Base-by-base conservation (phyloP, 2,113 vertebrate species). In the Oryzias celebensis region DNA sequence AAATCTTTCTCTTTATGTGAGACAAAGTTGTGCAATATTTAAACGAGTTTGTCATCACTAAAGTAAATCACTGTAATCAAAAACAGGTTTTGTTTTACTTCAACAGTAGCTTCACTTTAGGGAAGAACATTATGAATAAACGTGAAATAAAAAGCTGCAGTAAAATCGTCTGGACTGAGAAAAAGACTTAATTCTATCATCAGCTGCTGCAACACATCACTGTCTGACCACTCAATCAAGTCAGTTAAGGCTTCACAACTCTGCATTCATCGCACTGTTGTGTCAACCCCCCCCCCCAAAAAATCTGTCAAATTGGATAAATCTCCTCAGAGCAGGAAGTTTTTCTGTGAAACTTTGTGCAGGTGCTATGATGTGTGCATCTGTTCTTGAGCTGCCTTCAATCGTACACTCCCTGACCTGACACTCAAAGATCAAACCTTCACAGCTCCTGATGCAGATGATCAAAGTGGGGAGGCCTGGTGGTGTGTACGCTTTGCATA, bases 371-470 rank as follows among this genome's bases (percentile, higher is more conserved):
- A 54, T 54, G 28, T 54, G 52, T 54, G n/a, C 31, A 54, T 54
- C 41, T 54, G 8, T 41, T 41, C 28, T 31, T 41, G 28, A 54
- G 52, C 8, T 5, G 28, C 10, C 52, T n/a, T 54, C 52, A 14
- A 41, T 41, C 52, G 14, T 20, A 20, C 18, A 36, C 17, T 54
- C 31, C 28, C 13, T 41, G 17, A 54, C 31, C 28, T 54, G 52
- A 48, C 46, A 54, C 31, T 18, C 17, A n/a, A n/a, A 18, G 52
- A 54, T 53, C 51, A 53, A 54, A 54, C 31, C 52, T 54, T 54
- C 18, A 31, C 17, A 54, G 20, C 52, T 31, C 52, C 52, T 41
- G 28, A 54, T 54, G 18, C 20, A 20, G 28, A 54, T 54, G 52
- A 54, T 54, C 52, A 54, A 54, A 54, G 52, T 14, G n/a, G 31